A percentile compares a stretch with the other conserved stretches of the same genome.
Evolutionary conservation across 2,113 vertebrate species (phyloP).

Genomic region (Anser cygnoides): DNA sequence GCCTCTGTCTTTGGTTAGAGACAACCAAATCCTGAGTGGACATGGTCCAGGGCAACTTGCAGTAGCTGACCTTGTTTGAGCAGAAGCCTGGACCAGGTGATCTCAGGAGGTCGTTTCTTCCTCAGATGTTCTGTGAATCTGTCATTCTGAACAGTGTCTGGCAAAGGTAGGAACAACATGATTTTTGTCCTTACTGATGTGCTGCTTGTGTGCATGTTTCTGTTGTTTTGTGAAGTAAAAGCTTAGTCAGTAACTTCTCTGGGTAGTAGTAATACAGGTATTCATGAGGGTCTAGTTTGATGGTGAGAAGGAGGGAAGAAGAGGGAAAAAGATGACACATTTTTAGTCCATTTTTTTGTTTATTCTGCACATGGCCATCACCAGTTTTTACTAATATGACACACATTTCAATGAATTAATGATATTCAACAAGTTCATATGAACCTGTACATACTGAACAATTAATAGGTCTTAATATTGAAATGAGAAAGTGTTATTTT

Average conservation of each 20-base stretch:
- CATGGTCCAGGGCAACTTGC: accelerated
- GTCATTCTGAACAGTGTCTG: neutral
- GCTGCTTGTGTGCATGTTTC: neutral
- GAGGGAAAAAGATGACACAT: neutral
- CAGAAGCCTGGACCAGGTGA: neutral
- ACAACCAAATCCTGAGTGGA: neutral
- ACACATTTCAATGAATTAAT: slow-evolving; percentile 2
- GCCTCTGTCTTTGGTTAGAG: neutral
- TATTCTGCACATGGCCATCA: neutral
- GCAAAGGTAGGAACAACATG: neutral
- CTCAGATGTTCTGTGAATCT: neutral
- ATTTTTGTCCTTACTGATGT: neutral
- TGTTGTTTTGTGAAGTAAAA: neutral
- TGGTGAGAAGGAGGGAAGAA: neutral
- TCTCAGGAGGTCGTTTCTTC: neutral
- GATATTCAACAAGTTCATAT: slow-evolving; percentile 52
- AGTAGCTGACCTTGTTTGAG: neutral
- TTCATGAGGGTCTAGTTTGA: neutral
- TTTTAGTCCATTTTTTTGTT: neutral
- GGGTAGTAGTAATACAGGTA: neutral
- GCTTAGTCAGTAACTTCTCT: neutral
- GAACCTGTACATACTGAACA: slow-evolving; percentile 8
- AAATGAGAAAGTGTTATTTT: slow-evolving; percentile 63
- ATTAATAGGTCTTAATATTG: slow-evolving; percentile 53
- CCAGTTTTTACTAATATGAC: neutral